Evolutionary conservation across 2,888 invertebrate genomes (phyloP), one percentile per base, ranked within the genome.

Genomic region (Drosophila macrospina): DNA sequence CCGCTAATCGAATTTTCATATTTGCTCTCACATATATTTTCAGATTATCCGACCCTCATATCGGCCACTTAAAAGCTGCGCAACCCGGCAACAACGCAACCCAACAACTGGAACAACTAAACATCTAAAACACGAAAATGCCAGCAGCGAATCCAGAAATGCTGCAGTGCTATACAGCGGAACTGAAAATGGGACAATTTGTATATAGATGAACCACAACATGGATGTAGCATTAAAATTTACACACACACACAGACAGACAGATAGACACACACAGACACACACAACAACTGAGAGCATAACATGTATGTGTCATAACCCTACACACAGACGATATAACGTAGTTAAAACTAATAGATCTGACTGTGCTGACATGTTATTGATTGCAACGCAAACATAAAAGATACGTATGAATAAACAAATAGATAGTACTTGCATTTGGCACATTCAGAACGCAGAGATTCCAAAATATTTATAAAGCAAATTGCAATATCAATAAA

Each of bases 1-100:
- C 71, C 78, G 59, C 84, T 83, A 86, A 86, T 84, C 69, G 77
- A 84, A 78, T 84, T 77, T 80, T 74, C 63, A 80, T 80, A 78
- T 73, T 73, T 86, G 65, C 56, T 51, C 41, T 20, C 41, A 45
- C 10, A 32, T 41, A 51, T 80, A 78, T 83, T 83, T 86, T 41
- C 83, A 83, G 83, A 86, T 83, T 84, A 84, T 67, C 60, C 67
- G 71, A 66, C 78, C 77, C 74, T 77, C 39, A 78, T 81, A 74
- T 70, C 69, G 74, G 79, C 82, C 69, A 77, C 65, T 55, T 84
- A 52, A 81, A 39, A 37, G 65, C 52, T 65, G 62, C 42, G 24
- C 36, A 39, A 28, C 41, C 11, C 30, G 16, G 15, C 28, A 28
- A 37, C 16, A 30, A 44, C 48, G 2, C 28, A 39, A 37, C 16